Evolutionary conservation across 2,888 invertebrate genomes (phyloP), one percentile per base, ranked within the genome.

Genomic region (Limnephilus auricula): DNA sequence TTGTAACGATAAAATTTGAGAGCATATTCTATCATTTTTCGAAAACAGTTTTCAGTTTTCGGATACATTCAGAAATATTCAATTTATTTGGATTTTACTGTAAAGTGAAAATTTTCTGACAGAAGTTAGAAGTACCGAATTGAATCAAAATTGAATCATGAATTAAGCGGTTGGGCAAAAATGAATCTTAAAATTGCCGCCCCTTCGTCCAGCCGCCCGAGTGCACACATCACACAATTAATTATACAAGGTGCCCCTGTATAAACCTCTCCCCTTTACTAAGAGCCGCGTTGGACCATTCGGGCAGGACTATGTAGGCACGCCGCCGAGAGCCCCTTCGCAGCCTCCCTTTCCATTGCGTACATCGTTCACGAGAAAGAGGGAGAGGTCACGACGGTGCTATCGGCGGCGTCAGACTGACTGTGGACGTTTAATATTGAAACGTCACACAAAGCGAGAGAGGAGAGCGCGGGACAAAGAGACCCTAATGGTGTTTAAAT

Each of bases 401-500:
- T 65, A 65, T 85, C 85, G 37, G n/a, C 85, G 37, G n/a, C 85
- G 85, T 0, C 37, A 10, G 40, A 40, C 34, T 25, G 40, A 30
- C n/a, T 30, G 30, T 15, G 45, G 40, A 85, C 40, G 30, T 40
- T 34, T 40, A 85, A 85, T 85, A 85, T 85, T 37, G 34, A 30
- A 65, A 18, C 40, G 45, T 30, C n/a, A 88, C 32, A 88, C 88
- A 34, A 30, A 88, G 34, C 30, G 40, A 80, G 31, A 30, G 78
- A 40, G 31, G 37, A 40, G 79, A 65, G 40, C 15, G 31, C n/a
- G 31, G 37, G 6, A 37, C 89, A 89, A 31, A n/a, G 30, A 79
- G n/a, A 79, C 89, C 15, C 37, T 80, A 89, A 89, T 80, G 79
- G 40, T 85, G 85, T 85, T 85, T 85, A 40, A 85, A 85, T 85